Evolutionary conservation across 2,797 vertebrate genomes (phyloP), one percentile per base, ranked within the genome.

Genomic region (Pyrocephalus nanus): DNA sequence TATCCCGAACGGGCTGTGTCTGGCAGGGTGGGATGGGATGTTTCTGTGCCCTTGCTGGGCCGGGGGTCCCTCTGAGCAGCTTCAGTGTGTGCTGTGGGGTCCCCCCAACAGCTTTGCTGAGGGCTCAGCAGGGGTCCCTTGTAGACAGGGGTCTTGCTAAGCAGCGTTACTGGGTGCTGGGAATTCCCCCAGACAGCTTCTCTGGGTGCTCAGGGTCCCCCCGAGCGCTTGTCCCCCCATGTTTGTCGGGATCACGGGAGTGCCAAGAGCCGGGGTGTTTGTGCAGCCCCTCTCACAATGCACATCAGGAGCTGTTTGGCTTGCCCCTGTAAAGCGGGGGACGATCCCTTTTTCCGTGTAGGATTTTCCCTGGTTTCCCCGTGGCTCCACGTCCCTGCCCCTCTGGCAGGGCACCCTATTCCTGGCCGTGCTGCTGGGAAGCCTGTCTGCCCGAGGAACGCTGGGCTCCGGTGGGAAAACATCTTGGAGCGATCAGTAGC

Each of bases 401-500:
- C 3, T 8, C 27, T 51, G 61, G 50, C 67, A 11, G 58, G 20
- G 10, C 81, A 73, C 55, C 55, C 36, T 16, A 3, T 19, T 7
- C 6, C 45, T 14, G 1, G 38, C 80, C 1, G 6, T 2, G 77
- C 78, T 55, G 64, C 79, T 11, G 64, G 42, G 70, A 58, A 95
- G 54, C 54, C 5, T 19, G 13, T 34, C 90, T 86, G 80, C 90
- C 62, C 5, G 9, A 53, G 58, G 48, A 95, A 54, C 3, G 1
- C 91, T 2, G 74, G 90, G 70, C 30, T 91, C 93, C 36, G 1
- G 43, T 84, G 92, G 90, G 95, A 93, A 96, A 93, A 96, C 94
- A 92, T 96, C 94, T 96, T 96, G 95, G 62, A 88, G 47, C 45
- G 88, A 96, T 96, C 95, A 95, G 93, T 96, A 96, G 95, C 96